Evolutionary conservation across 1,140 invertebrate genomes (phyloP).

Genomic region (Drosophila saltans): DNA sequence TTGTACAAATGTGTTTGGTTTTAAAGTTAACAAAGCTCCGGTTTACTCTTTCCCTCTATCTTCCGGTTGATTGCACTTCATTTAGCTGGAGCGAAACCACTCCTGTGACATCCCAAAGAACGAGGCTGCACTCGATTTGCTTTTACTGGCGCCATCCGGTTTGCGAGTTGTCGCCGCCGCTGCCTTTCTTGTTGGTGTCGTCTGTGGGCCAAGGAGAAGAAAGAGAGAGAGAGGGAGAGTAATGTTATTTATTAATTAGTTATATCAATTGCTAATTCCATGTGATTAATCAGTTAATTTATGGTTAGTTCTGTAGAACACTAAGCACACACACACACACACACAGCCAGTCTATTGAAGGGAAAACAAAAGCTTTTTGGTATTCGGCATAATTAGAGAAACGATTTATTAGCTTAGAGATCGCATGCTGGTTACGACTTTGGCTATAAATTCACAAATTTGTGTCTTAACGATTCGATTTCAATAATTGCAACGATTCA

Average conservation of each 20-base stretch:
- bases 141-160: conserved; percentile 55
- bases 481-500: conserved; percentile 76
- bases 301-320: conserved; percentile 42
- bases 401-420: conserved; percentile 55
- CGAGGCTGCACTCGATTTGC: conserved; percentile 86
- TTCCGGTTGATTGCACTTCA: conserved; percentile 60
- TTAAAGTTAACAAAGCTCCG: conserved; percentile 12
- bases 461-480: conserved; percentile 68
- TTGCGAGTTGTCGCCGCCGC: conserved; percentile 55
- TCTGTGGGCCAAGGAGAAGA: conserved; percentile 6
- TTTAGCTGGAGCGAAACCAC: conserved; percentile 86
- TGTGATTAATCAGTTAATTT: conserved; percentile 79
- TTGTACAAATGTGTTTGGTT: conserved; percentile 36
- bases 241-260: conserved; percentile 75
- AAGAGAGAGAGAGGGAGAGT: conserved; percentile 12
- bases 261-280: conserved; percentile 60
- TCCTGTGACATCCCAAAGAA: conserved; percentile 92
- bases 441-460: conserved; percentile 62
- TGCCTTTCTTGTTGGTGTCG: conserved; percentile 62
- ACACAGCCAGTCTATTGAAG: conserved; percentile 41
- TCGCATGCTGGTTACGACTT: conserved; percentile 67
- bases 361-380: conserved; percentile 32
- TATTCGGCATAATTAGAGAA: conserved; percentile 58
- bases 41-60: neutral
- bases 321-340: neutral